These are phyloP conservation scores for Flexamia atlantica DNA, from an alignment of 2,888 invertebrate species.

Conservation along the genomic window DNA sequence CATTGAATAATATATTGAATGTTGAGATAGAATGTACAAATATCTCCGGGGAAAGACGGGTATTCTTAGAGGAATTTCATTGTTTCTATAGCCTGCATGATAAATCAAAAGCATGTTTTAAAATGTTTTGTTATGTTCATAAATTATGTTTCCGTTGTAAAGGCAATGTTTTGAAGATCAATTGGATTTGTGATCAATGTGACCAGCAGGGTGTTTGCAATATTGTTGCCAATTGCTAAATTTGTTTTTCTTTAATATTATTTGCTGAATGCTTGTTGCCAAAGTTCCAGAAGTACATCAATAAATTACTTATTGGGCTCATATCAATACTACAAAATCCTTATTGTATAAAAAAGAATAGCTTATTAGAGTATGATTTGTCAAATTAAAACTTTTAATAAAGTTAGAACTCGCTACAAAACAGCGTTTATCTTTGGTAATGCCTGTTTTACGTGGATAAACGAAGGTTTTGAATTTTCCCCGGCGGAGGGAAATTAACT, in stretches of 20 bases:
- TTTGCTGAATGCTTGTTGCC: too few species aligned
- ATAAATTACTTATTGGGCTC: too few species aligned
- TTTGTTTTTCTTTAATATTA: too few species aligned
- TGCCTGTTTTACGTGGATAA: not conserved
- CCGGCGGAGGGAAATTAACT: slow-evolving; percentile 40
- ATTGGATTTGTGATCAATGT: too few species aligned
- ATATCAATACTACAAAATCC: too few species aligned
- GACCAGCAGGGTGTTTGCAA: too few species aligned
- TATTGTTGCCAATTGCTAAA: too few species aligned
- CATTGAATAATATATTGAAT: slow-evolving; percentile 22
- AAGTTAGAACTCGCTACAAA: not conserved
- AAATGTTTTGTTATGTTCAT: not conserved
- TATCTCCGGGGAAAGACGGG: not conserved
- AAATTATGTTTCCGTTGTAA: too few species aligned
- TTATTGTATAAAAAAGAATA: not conserved
- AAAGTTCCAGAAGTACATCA: too few species aligned
- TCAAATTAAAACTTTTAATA: not conserved
- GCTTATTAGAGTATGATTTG: not conserved
- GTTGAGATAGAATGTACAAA: not conserved
- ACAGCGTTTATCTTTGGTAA: not conserved
- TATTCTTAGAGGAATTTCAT: not conserved
- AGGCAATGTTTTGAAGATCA: too few species aligned
- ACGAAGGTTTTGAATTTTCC: slow-evolving; percentile 34
- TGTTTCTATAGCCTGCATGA: not conserved
- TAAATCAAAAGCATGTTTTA: not conserved